Conservation (phyloP, 2,797 vertebrate genomes). For the Stomatorhinus walkeri region DNA sequence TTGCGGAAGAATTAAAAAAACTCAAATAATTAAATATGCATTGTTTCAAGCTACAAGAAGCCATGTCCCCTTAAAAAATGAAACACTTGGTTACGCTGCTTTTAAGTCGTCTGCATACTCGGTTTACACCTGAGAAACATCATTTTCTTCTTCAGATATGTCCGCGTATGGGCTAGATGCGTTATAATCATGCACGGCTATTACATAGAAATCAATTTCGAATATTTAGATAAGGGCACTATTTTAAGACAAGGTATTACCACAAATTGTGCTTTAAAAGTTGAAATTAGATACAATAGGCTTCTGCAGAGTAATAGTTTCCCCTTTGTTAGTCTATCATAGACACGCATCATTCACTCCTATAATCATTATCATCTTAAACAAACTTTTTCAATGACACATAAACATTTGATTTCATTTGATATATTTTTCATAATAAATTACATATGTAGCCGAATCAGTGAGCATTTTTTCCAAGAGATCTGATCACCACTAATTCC, state of each 20-base stretch:
- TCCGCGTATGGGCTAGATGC: background rate
- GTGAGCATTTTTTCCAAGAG: background rate
- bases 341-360: background rate
- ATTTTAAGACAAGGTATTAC: background rate
- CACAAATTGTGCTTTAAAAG: background rate
- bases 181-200: background rate
- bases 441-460: background rate
- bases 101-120: constrained; percentile 44
- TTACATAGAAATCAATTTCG: background rate
- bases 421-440: background rate
- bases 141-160: background rate
- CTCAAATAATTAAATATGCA: constrained; percentile 39
- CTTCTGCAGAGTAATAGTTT: background rate
- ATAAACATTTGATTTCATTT: background rate
- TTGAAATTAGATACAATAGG: background rate
- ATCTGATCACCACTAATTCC: background rate
- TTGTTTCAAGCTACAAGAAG: constrained; percentile 39
- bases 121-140: constrained; percentile 16
- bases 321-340: background rate
- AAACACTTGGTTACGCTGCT: constrained; percentile 39
- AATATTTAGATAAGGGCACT: background rate
- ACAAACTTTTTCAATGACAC: background rate
- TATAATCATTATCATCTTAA: background rate
- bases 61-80: constrained; percentile 37
- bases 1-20: constrained; percentile 43